Conservation (phyloP, 2,113 vertebrate genomes). For the Phalacrocorax pelagicus region DNA sequence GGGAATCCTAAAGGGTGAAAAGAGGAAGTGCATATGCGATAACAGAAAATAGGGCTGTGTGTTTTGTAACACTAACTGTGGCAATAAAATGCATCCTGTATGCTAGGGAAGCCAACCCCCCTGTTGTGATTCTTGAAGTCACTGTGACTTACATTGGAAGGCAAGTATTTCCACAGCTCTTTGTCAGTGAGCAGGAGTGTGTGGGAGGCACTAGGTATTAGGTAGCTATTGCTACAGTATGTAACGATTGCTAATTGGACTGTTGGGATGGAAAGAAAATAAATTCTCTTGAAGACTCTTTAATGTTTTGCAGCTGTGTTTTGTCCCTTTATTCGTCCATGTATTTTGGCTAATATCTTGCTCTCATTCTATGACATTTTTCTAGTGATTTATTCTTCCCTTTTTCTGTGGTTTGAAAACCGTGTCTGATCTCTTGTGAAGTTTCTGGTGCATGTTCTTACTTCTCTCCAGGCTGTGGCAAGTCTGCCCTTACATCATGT, state of each 20-base stretch:
- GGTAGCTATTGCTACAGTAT: background rate
- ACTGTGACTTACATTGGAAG: background rate
- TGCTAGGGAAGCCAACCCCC: background rate
- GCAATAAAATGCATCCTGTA: slow-evolving; percentile 38
- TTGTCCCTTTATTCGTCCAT: background rate
- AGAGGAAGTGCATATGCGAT: slow-evolving; percentile 19
- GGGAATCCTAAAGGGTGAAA: background rate
- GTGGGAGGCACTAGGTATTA: background rate
- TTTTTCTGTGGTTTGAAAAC: slow-evolving; percentile 36
- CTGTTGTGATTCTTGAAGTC: background rate
- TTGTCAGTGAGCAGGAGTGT: background rate
- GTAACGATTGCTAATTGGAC: background rate
- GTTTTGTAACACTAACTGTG: slow-evolving; percentile 36
- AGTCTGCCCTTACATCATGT: background rate
- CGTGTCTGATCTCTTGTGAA: background rate
- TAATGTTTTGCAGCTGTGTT: background rate
- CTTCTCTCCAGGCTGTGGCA: slow-evolving; percentile 25
- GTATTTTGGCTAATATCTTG: background rate
- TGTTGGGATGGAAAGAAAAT: background rate
- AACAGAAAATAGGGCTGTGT: background rate
- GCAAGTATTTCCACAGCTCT: background rate
- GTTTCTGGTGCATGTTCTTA: background rate
- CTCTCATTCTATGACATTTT: background rate
- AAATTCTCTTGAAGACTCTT: background rate
- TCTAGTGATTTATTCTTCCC: slow-evolving; percentile 31